A percentile compares a stretch with the other conserved stretches of the same genome.
phyloP scores from a whole-genome alignment of 2,113 vertebrate species.

The Tyrannus savana region DNA sequence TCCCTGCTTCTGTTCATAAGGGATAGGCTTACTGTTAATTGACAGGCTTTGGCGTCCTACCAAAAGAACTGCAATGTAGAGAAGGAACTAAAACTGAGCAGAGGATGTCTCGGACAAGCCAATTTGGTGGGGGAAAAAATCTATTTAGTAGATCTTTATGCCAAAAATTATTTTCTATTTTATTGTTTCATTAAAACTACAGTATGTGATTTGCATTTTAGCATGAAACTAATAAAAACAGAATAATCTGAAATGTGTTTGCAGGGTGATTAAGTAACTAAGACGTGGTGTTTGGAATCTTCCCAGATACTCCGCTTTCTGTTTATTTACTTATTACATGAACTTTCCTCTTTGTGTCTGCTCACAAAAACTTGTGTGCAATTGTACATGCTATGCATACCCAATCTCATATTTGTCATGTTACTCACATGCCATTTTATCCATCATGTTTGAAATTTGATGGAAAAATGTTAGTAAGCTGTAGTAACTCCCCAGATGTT shows the following conservation, averaged over 20 bases:
- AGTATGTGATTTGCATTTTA: conserved; percentile 44
- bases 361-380: background rate
- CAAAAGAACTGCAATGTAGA: conserved; percentile 74
- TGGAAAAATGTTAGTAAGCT: background rate
- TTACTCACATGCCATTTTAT: background rate
- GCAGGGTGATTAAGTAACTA: conserved; percentile 54
- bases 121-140: conserved; percentile 5
- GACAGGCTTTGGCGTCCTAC: conserved; percentile 81
- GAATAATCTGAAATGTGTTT: conserved; percentile 54
- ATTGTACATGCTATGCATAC: background rate
- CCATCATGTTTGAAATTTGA: background rate
- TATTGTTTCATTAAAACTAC: conserved; percentile 32
- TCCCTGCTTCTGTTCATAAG: conserved; percentile 77
- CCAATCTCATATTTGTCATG: background rate
- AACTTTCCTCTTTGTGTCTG: background rate
- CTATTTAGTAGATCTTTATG: conserved; percentile 47
- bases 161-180: conserved; percentile 45
- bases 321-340: conserved; percentile 30
- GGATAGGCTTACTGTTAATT: conserved; percentile 88
- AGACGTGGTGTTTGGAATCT: background rate
- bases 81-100: conserved; percentile 59
- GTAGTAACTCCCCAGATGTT: background rate
- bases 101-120: conserved; percentile 7
- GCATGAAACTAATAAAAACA: conserved; percentile 30
- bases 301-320: conserved; percentile 35